Base-by-base conservation (phyloP, 2,113 vertebrate genomes). In the Dasyprocta punctata region DNA sequence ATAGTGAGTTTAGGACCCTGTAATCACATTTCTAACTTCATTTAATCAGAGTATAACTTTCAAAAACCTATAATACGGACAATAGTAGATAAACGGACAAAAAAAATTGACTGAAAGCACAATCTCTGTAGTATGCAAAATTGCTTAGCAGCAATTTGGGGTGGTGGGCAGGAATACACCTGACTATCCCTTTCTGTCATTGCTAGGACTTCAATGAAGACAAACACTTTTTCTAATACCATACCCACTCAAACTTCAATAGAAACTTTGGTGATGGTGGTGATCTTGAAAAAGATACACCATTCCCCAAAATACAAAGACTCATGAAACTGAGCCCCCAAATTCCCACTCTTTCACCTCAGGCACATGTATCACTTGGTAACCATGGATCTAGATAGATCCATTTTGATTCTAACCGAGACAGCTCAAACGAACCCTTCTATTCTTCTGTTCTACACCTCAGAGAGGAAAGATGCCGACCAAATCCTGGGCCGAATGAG, bases 231-330 rank as follows among this genome's bases (percentile, higher is more conserved):
- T 77, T 78, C 73, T 56, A 85, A 22, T 44, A 88, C 13, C 90
- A 60, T 88, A 60, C 16, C 69, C 81, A 77, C 41, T 86, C 47
- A 80, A 56, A 61, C 33, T 86, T 86, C 22, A 83, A 56, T 83
- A 63, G 7, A 33, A 91, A 24, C 44, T 86, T 90, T 44, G 16
- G 8, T 56, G 22, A 56, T 94, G 33, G 20, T 78, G 4, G 20
- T 78, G 38, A 80, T 91, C 86, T 95, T 92, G 26, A 67, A 92
- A 95, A 92, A 81, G 69, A 83, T 65, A 93, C 33, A 77, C 38
- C 52, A 69, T 80, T 83, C 49, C 33, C 36, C 41, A 38, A 2
- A 0, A 89, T 84, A 73, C 26, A 93, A 44, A 95, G 49, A 38
- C 52, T 84, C 38, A 80, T 61, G 63, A 7, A 78, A 80, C 2